Conservation (phyloP, 2,797 vertebrate species). For the Myotis myotis region DNA sequence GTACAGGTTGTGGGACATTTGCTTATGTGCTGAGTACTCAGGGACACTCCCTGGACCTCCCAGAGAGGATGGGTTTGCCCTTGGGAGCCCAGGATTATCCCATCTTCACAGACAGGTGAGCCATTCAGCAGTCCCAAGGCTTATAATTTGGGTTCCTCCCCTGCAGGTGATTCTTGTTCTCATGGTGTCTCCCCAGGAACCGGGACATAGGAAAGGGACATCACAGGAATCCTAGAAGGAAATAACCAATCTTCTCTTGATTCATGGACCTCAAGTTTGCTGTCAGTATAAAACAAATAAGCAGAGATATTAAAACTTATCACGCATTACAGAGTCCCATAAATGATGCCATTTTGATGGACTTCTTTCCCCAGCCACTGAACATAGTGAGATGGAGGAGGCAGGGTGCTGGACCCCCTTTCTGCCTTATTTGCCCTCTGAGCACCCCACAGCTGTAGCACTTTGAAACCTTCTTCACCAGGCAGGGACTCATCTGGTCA, state of each 20-base stretch:
- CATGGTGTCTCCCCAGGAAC: rapidly evolving
- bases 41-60: background rate
- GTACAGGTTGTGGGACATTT: too few relatives aligned
- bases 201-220: rapidly evolving
- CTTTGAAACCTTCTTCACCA: background rate
- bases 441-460: rapidly evolving
- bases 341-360: rapidly evolving
- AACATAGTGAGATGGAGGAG: background rate
- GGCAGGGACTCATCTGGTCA: too few relatives aligned
- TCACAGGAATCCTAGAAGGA: rapidly evolving
- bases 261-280: background rate
- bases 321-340: rapidly evolving
- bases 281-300: background rate
- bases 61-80: too few relatives aligned
- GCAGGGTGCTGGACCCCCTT: rapidly evolving
- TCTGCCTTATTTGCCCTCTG: background rate
- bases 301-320: rapidly evolving
- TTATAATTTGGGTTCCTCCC: rapidly evolving
- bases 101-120: background rate
- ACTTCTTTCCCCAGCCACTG: background rate
- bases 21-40: rapidly evolving
- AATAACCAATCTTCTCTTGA: background rate
- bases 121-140: background rate
- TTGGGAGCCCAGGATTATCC: background rate
- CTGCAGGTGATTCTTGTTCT: rapidly evolving